A percentile compares a stretch with the other conserved stretches of the same genome.
Conservation (phyloP, 53 echinoderm and acorn worm species). For the Holothuria scabra region DNA sequence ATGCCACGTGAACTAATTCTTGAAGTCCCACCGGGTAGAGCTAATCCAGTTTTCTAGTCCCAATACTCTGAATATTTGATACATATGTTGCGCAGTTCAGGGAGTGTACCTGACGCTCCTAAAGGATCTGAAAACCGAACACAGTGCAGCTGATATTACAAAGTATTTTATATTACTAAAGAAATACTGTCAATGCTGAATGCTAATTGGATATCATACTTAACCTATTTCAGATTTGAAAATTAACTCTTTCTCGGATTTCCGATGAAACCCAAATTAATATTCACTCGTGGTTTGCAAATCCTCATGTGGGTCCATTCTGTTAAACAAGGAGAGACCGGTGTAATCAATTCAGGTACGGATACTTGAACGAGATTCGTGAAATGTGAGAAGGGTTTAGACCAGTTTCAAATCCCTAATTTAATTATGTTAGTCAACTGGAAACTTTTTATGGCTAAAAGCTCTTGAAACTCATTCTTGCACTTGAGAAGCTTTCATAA, state of each 20-base stretch:
- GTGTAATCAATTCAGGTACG: not conserved
- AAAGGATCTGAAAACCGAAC: no score
- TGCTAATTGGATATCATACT: conserved; percentile 45
- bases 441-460: conserved; percentile 24
- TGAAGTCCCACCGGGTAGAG: no score
- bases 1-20: no score
- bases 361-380: conserved; percentile 12
- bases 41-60: no score
- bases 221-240: conserved; percentile 35
- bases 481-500: conserved; percentile 15
- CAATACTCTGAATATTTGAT: no score
- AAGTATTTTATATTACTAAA: not conserved
- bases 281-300: conserved; percentile 44
- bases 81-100: no score
- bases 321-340: not conserved
- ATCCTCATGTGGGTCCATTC: conserved; percentile 6
- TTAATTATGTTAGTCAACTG: conserved; percentile 23
- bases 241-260: conserved; percentile 39
- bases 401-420: conserved; percentile 27
- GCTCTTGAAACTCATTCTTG: conserved; percentile 17
- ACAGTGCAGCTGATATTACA: conserved; percentile 10
- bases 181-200: not conserved
- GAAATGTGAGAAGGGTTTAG: conserved; percentile 41
- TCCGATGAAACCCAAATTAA: conserved; percentile 21
- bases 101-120: no score